A percentile compares a stretch with the other conserved stretches of the same genome.
Evolutionary conservation across 2,797 vertebrate species (phyloP).

Genomic region (Cirrhinus mrigala): DNA sequence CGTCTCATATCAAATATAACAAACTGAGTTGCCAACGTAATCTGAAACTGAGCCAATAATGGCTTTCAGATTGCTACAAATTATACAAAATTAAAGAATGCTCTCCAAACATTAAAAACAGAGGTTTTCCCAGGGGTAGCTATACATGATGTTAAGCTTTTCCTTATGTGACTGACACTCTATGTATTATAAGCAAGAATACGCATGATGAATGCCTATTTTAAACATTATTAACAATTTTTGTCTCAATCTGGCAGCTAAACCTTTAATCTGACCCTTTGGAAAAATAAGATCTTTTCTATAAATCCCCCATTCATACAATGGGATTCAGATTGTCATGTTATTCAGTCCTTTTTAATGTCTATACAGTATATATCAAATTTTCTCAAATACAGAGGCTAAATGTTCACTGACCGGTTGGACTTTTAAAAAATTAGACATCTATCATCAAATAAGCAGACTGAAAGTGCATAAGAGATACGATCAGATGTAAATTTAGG

Average conservation of each 20-base stretch:
- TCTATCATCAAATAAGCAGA: slow-evolving; percentile 26
- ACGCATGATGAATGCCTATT: slow-evolving; percentile 7
- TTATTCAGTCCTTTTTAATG: slow-evolving; percentile 55
- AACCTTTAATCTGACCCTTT: slow-evolving; percentile 1
- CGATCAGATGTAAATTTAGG: slow-evolving; percentile 41
- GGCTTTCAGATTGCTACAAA: slow-evolving; percentile 56
- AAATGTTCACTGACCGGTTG: neutral
- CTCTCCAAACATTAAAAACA: slow-evolving; percentile 34
- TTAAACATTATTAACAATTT: slow-evolving; percentile 10
- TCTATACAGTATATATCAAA: neutral
- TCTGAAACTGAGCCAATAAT: slow-evolving; percentile 43
- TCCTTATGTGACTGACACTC: slow-evolving; percentile 32
- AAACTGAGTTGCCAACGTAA: slow-evolving; percentile 37
- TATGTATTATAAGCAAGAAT: slow-evolving; percentile 35
- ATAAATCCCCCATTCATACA: slow-evolving; percentile 13
- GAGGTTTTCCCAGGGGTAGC: slow-evolving; percentile 45
- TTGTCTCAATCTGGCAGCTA: slow-evolving; percentile 1
- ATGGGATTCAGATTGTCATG: slow-evolving; percentile 72
- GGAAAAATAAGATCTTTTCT: neutral
- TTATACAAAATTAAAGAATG: slow-evolving; percentile 54
- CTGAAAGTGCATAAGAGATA: slow-evolving; percentile 71
- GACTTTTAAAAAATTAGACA: neutral
- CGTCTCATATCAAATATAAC: slow-evolving; percentile 30
- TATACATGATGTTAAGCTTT: slow-evolving; percentile 37
- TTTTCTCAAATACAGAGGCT: slow-evolving; percentile 11